Evolutionary conservation across 2,113 vertebrate genomes (phyloP).

Genomic region (Embiotoca jacksoni): DNA sequence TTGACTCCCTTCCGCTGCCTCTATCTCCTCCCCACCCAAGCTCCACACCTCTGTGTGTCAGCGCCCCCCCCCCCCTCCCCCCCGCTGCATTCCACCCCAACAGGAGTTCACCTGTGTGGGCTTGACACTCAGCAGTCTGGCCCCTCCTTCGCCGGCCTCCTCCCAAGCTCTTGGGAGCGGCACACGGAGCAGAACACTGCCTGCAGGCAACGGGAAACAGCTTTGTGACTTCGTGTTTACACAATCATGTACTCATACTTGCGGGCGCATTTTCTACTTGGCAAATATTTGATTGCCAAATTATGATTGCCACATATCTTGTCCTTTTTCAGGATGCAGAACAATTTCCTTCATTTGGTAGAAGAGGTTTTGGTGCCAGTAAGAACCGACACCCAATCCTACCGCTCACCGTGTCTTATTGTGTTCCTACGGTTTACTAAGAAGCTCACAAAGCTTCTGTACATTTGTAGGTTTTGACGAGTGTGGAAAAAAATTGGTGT

Average conservation of each 20-base stretch:
- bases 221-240: conserved; percentile 64
- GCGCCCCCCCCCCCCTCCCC: conserved; percentile 13
- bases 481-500: neutral
- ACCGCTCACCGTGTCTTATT: neutral
- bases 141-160: conserved; percentile 62
- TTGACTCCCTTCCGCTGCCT: conserved; percentile 72
- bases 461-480: neutral
- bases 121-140: conserved; percentile 65
- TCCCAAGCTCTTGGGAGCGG: conserved; percentile 76
- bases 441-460: neutral
- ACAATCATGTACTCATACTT: conserved; percentile 40
- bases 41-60: conserved; percentile 73
- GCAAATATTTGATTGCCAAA: conserved; percentile 34
- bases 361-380: neutral
- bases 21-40: conserved; percentile 57
- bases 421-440: conserved; percentile 18
- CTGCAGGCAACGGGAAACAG: conserved; percentile 70
- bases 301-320: conserved; percentile 19
- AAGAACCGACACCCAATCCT: conserved; percentile 35
- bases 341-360: neutral
- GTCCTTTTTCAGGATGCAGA: neutral
- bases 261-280: conserved; percentile 44
- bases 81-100: conserved; percentile 71
- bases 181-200: conserved; percentile 60
- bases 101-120: conserved; percentile 81